These are phyloP conservation scores for Rhineura floridana DNA, from an alignment of 2,113 vertebrate species.

Conservation along the genomic window DNA sequence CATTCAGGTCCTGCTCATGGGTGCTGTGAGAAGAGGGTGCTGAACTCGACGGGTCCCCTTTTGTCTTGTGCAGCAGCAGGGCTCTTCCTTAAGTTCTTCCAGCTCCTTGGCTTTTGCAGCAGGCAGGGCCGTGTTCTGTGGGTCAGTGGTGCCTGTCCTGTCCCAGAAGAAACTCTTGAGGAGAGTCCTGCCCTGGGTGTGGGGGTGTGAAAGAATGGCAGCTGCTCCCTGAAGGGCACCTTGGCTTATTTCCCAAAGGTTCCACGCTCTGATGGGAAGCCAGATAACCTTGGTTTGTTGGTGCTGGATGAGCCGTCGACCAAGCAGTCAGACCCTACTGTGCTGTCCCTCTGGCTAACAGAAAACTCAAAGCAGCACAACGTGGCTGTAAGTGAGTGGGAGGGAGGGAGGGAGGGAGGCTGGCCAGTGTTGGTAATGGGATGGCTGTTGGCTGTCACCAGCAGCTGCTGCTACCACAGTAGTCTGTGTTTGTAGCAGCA, in stretches of 20 bases:
- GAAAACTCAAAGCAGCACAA: slow-evolving; percentile 94
- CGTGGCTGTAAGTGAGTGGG: slow-evolving; percentile 73
- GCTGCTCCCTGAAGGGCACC: neutral
- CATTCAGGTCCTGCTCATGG: too few species aligned
- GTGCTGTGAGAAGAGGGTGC: too few species aligned
- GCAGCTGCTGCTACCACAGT: too few species aligned
- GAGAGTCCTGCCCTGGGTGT: too few species aligned
- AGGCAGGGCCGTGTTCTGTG: neutral
- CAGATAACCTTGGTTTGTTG: slow-evolving; percentile 88
- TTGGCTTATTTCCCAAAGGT: slow-evolving; percentile 76
- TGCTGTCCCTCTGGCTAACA: slow-evolving; percentile 91
- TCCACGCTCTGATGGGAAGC: slow-evolving; percentile 84
- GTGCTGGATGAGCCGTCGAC: slow-evolving; percentile 92
- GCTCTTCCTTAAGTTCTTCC: neutral
- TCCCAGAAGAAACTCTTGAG: neutral
- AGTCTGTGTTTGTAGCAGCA: slow-evolving; percentile 74
- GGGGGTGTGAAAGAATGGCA: neutral
- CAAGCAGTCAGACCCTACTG: slow-evolving; percentile 93
- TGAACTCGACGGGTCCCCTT: too few species aligned
- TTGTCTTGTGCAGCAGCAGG: too few species aligned
- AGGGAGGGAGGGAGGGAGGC: fast-evolving
- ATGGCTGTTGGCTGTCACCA: neutral
- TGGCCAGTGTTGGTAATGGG: fast-evolving
- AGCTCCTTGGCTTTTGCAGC: neutral
- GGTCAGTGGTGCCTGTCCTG: too few species aligned